phyloP scores from a whole-genome alignment of 37 sponge, comb jelly and placozoan species.

The Cladorhizidae sp. region DNA sequence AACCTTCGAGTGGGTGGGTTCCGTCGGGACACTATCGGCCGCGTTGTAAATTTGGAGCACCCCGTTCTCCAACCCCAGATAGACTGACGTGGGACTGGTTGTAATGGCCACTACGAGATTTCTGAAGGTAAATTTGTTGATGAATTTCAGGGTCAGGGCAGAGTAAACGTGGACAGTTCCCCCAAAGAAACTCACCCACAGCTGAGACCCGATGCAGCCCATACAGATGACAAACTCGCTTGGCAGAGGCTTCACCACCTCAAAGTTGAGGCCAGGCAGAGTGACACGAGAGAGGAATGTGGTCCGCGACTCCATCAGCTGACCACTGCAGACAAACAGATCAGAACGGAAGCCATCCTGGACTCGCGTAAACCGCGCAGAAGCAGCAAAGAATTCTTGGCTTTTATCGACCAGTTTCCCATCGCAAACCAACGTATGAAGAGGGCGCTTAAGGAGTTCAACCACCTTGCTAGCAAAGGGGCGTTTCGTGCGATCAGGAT shows the following conservation, averaged over 20 bases:
- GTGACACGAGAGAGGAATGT: conserved; percentile 30
- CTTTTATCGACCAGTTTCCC: conserved; percentile 12
- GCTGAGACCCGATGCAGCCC: conserved; percentile 41
- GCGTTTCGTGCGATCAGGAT: conserved; percentile 39
- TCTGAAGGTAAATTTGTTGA: conserved; percentile 34
- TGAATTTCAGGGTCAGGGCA: conserved; percentile 4
- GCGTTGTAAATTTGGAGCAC: conserved; percentile 35
- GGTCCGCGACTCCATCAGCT: conserved; percentile 10
- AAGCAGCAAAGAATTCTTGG: conserved; percentile 42
- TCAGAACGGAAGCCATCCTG: conserved; percentile 23
- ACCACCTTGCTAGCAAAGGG: conserved; percentile 58
- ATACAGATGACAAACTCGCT: conserved; percentile 54
- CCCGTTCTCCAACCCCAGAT: conserved; percentile 60
- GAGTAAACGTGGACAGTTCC: conserved; percentile 51
- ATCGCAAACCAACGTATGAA: conserved; percentile 16
- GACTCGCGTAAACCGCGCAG: conserved; percentile 28
- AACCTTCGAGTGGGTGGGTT: conserved; percentile 22
- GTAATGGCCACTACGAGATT: conserved; percentile 38
- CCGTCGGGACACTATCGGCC: conserved; percentile 12
- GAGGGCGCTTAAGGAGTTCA: conserved; percentile 23
- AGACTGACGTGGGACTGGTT: conserved; percentile 45
- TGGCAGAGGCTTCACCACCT: conserved; percentile 8
- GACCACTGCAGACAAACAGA: conserved; percentile 52
- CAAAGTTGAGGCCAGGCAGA: conserved; percentile 36
- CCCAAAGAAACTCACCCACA: conserved; percentile 65